Evolutionary conservation across 2,888 invertebrate genomes (phyloP).

Genomic region (Acanthosepion pharaonis): DNA sequence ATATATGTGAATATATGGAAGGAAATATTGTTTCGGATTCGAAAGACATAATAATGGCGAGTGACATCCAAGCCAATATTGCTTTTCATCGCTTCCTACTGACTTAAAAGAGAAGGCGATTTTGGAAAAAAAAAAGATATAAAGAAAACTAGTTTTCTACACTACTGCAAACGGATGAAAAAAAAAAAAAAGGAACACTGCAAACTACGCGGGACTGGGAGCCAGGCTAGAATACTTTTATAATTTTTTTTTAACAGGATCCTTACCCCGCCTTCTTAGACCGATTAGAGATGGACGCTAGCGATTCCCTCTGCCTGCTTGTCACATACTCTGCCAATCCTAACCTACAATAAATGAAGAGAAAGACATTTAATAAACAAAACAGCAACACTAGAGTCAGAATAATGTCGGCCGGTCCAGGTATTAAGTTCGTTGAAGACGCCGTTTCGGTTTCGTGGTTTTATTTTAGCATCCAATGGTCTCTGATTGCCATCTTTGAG

Average conservation of each 20-base stretch:
- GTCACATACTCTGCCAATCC: slow-evolving; percentile 47
- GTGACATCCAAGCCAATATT: neutral
- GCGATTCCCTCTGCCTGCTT: slow-evolving; percentile 46
- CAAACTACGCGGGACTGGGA: slow-evolving; percentile 10
- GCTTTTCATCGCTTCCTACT: slow-evolving; percentile 6
- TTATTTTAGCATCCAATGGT: neutral
- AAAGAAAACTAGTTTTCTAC: neutral
- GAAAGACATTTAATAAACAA: slow-evolving; percentile 41
- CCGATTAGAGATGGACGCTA: slow-evolving; percentile 46
- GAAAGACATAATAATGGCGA: neutral
- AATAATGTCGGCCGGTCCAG: neutral
- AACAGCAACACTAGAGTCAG: neutral
- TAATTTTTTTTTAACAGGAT: slow-evolving; percentile 4
- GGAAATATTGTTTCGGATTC: too few species aligned
- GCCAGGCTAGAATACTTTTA: slow-evolving; percentile 11
- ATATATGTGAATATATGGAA: too few species aligned
- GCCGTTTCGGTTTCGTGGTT: neutral
- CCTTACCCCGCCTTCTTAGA: slow-evolving; percentile 45
- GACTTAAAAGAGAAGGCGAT: neutral
- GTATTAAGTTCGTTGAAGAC: neutral
- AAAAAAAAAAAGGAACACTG: neutral
- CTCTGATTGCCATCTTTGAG: neutral
- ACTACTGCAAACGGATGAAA: neutral
- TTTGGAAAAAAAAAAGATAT: neutral
- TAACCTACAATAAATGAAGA: slow-evolving; percentile 47